phyloP scores from a whole-genome alignment of 1,140 invertebrate species.

The Trichoplusia ni region DNA sequence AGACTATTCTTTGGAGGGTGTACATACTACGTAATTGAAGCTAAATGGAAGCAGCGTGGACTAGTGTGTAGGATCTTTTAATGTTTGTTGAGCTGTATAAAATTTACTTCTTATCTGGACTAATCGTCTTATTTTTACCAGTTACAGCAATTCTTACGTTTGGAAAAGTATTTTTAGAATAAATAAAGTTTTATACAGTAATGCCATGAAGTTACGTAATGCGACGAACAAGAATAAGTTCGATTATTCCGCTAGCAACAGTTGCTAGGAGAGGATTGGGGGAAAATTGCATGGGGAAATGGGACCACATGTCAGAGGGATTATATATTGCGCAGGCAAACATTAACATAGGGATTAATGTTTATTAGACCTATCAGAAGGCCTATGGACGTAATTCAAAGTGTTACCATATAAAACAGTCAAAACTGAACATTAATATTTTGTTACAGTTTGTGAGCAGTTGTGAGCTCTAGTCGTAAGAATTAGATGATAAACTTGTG shows the following conservation, averaged over 20 bases:
- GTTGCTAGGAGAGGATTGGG: too few species aligned
- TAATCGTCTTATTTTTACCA: neutral
- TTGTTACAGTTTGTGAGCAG: constrained; percentile 10
- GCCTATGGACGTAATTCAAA: neutral
- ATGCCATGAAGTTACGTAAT: neutral
- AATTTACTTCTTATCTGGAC: neutral
- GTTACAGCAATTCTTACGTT: constrained; percentile 14
- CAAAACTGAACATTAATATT: constrained; percentile 10
- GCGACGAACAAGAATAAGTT: neutral
- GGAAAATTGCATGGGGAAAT: too few species aligned
- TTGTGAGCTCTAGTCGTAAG: constrained; percentile 29
- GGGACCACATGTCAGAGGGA: too few species aligned
- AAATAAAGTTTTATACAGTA: constrained; percentile 17
- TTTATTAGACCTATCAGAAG: too few species aligned
- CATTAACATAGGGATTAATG: too few species aligned
- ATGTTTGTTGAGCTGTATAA: neutral
- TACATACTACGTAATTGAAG: constrained; percentile 20
- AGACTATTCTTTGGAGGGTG: constrained; percentile 1
- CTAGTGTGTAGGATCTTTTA: constrained; percentile 1
- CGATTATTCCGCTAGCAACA: too few species aligned
- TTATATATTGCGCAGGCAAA: too few species aligned
- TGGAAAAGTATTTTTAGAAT: constrained; percentile 9
- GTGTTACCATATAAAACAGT: constrained; percentile 1
- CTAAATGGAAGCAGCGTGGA: neutral
- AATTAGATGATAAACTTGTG: neutral